Percentiles rank a stretch among this genome's conserved stretches.
These are phyloP conservation scores for Halictus ligatus DNA, from an alignment of 2,888 invertebrate genomes.

Conservation along the genomic window DNA sequence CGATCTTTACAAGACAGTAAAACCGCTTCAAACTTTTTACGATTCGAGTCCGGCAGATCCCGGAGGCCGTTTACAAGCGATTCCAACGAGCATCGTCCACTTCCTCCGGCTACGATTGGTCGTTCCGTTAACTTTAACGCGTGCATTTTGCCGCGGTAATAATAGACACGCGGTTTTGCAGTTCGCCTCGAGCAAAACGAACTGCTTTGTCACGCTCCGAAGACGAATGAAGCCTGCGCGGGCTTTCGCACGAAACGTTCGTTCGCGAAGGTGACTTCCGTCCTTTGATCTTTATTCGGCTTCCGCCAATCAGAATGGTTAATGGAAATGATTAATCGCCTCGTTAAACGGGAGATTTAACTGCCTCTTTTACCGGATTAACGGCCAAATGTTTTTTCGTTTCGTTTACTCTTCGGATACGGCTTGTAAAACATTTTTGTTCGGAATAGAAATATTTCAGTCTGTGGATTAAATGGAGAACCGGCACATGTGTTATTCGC, in stretches of 20 bases:
- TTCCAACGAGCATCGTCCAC: slow-evolving; percentile 6
- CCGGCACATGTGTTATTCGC: background rate
- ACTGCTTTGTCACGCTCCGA: background rate
- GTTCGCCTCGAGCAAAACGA: background rate
- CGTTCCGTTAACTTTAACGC: slow-evolving; percentile 35
- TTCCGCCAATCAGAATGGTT: background rate
- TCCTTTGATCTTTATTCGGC: background rate
- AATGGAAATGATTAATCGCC: background rate
- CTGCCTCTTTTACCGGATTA: background rate
- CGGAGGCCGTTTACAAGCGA: background rate
- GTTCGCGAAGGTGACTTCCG: background rate
- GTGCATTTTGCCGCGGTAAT: slow-evolving; percentile 23
- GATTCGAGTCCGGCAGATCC: slow-evolving; percentile 27
- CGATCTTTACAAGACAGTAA: slow-evolving; percentile 35
- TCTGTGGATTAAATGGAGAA: too few relatives aligned
- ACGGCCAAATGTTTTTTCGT: background rate
- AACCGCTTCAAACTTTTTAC: slow-evolving; percentile 48
- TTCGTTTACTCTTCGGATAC: background rate
- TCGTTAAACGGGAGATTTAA: background rate
- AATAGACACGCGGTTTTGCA: slow-evolving; percentile 8
- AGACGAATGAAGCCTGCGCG: background rate
- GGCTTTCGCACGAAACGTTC: background rate
- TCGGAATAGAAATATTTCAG: too few relatives aligned
- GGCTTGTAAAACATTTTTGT: background rate
- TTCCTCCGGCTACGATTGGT: slow-evolving; percentile 8